Evolutionary conservation across 2,113 vertebrate species (phyloP), one percentile per base, ranked within the genome.

Genomic region (Lucifuga dentata): DNA sequence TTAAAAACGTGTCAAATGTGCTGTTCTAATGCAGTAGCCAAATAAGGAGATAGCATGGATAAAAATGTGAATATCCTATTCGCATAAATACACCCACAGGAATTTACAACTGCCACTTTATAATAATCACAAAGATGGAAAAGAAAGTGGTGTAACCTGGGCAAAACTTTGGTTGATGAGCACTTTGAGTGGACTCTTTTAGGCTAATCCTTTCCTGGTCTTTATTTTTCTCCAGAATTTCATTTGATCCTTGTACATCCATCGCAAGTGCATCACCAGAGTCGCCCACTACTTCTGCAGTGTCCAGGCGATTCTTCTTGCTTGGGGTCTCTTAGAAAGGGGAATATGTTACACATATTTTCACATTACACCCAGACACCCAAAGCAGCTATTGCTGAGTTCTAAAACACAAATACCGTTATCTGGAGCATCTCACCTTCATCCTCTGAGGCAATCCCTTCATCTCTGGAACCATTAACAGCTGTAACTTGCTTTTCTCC

Each of bases 281-380:
- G n/a, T 21, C 21, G 50, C 6, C 10, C 21, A 0, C 12, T 21
- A 9, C 35, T 20, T n/a, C 57, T 33, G 1, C 51, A 15, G 45
- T 2, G 11, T 79, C 64, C 12, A 33, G 15, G 0, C 74, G 68
- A 1, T 2, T 72, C 33, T 84, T 88, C 58, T 91, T 91, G 3
- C 2, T 46, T 0, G 70, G 73, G 10, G 79, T 75, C 8, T 55
- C 88, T 91, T 56, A 10, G 29, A 1, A 2, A 15, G 32, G 3
- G 63, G 43, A 58, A 1, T 12, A 39, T 9, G 48, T 13, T 7
- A 5, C 17, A 15, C 1, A 2, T 0, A 32, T 17, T 4, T 8
- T 56, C 8, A 11, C 11, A 52, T 29, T 29, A 29, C 26, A 29
- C 26, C 26, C 26, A 29, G 26, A 29, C 26, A 7, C 26, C 26